Evolutionary conservation across 2,797 vertebrate species (phyloP).

Genomic region (Labeo calbasu): DNA sequence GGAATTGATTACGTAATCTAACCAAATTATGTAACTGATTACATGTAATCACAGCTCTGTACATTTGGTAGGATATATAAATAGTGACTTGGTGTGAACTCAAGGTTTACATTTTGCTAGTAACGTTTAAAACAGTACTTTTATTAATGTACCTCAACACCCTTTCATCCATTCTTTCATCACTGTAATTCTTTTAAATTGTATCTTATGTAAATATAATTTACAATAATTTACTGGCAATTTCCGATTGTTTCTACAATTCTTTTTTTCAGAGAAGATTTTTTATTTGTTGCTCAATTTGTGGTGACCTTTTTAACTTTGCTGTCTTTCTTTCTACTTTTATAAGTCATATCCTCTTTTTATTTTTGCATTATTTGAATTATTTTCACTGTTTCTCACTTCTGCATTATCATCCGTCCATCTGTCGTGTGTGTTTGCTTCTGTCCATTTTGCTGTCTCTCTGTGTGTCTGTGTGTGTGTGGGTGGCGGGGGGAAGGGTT

Average conservation of each 20-base stretch:
- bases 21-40: too few species aligned
- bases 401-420: conserved; percentile 29
- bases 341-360: conserved; percentile 2
- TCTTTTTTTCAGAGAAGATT: background rate
- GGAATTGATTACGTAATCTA: too few species aligned
- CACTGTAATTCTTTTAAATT: background rate
- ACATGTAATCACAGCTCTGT: too few species aligned
- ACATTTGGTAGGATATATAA: background rate
- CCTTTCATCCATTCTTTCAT: background rate
- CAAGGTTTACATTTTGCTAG: background rate
- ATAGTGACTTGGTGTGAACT: background rate
- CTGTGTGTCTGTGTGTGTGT: conserved; percentile 26
- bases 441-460: conserved; percentile 23
- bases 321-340: background rate
- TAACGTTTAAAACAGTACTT: background rate
- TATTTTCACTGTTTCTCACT: background rate
- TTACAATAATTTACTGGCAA: background rate
- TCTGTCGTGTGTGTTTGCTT: conserved; percentile 58
- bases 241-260: background rate
- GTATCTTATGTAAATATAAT: background rate
- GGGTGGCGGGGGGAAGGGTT: conserved; percentile 28
- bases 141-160: background rate
- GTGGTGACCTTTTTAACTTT: background rate
- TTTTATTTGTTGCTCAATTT: background rate
- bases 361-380: background rate